Percentiles rank a stretch among this genome's conserved stretches.
phyloP scores from a whole-genome alignment of 2,888 invertebrate genomes.

The Sphaerophoria taeniata region DNA sequence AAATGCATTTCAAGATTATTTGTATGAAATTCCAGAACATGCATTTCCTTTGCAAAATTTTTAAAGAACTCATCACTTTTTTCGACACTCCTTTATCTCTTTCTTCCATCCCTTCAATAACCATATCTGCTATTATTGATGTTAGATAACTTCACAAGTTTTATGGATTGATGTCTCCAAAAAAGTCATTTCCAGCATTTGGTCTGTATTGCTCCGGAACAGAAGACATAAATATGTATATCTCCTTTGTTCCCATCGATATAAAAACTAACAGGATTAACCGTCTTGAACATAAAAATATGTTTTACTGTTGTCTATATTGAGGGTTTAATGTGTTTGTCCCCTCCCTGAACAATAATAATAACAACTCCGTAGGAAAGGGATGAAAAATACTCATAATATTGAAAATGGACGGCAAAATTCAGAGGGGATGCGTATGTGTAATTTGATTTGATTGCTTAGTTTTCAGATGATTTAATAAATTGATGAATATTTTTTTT shows the following conservation, averaged over 20 bases:
- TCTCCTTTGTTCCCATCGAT: conserved; percentile 8
- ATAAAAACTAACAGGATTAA: conserved; percentile 13
- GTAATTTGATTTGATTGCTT: too few species aligned
- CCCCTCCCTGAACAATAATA: neutral
- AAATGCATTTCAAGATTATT: too few species aligned
- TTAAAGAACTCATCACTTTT: neutral
- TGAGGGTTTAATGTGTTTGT: neutral
- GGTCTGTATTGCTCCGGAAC: neutral
- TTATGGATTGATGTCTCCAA: neutral
- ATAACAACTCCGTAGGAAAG: neutral
- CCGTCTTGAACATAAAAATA: neutral
- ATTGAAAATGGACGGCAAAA: neutral
- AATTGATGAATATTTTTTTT: too few species aligned
- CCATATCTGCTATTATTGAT: neutral
- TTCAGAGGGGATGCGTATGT: too few species aligned
- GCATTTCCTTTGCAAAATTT: too few species aligned
- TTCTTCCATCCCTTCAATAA: neutral
- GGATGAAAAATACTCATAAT: neutral
- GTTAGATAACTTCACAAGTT: neutral
- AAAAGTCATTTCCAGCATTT: neutral
- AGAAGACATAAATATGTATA: neutral
- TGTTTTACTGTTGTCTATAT: neutral
- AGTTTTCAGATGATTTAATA: too few species aligned
- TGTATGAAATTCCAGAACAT: too few species aligned
- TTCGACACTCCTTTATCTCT: neutral